These are phyloP conservation scores for Amphipoea lucens DNA, from an alignment of 2,888 invertebrate species.

Conservation along the genomic window DNA sequence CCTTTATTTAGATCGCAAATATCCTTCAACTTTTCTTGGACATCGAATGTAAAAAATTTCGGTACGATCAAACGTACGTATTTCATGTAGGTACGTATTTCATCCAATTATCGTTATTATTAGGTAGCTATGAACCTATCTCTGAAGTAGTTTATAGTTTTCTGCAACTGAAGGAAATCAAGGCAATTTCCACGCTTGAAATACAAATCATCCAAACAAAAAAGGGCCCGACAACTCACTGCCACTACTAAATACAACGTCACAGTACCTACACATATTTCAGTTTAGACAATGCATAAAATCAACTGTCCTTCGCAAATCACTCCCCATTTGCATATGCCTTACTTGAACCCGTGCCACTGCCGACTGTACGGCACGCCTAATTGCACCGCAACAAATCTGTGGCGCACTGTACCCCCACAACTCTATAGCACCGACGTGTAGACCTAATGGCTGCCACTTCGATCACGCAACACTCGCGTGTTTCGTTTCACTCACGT, in stretches of 20 bases:
- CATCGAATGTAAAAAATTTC: constrained; percentile 28
- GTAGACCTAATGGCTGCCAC: constrained; percentile 51
- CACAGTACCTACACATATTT: constrained; percentile 25
- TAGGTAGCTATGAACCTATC: background rate
- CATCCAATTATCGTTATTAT: background rate
- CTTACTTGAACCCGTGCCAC: constrained; percentile 59
- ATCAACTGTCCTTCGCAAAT: constrained; percentile 63
- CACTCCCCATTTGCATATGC: constrained; percentile 60
- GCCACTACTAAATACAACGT: constrained; percentile 32
- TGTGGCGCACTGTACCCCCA: constrained; percentile 42
- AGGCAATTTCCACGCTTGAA: background rate
- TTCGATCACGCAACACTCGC: constrained; percentile 59
- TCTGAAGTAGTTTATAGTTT: background rate
- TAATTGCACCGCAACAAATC: constrained; percentile 66
- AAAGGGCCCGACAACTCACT: constrained; percentile 16
- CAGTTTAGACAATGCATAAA: constrained; percentile 61
- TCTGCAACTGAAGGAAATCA: constrained; percentile 6
- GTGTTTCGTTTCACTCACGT: constrained; percentile 54
- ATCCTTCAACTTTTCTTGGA: constrained; percentile 40
- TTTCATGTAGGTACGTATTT: too few species aligned
- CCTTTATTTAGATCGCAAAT: constrained; percentile 43
- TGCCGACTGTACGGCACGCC: constrained; percentile 50
- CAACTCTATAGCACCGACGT: constrained; percentile 55
- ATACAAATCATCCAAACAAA: constrained; percentile 10
- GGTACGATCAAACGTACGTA: constrained; percentile 1